Evolutionary conservation across 2,113 vertebrate genomes (phyloP), one percentile per base, ranked within the genome.

Genomic region (Phyllostomus discolor): DNA sequence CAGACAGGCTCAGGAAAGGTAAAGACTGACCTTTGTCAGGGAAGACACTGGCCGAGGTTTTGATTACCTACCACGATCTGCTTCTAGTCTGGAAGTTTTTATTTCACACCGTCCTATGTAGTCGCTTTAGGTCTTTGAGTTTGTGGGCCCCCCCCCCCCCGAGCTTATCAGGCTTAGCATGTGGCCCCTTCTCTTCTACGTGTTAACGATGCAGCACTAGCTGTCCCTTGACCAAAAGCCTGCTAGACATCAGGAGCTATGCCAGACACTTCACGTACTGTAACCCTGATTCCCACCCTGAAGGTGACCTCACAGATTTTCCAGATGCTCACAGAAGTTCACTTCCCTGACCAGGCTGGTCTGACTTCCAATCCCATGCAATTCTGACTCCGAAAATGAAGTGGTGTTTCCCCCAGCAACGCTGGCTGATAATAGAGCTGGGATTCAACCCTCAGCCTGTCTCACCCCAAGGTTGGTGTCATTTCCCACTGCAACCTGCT

Each of bases 201-300:
- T 64, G 31, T 26, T 12, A 87, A 28, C 4, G 24, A 69, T 31
- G 22, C 5, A 5, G 28, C 24, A 17, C 17, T 3, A 31, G 2
- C 8, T 59, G 38, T 24, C 31, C 19, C 38, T 91, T 52, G 15
- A 17, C 4, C 35, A 26, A 50, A 52, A 3, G 43, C 16, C 46
- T 26, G 5, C 22, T 67, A 0, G 19, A 31, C 10, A 2, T 38
- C 19, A 92, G 38, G 15, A 33, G 15, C n/a, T 20, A 11, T 0
- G 12, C 7, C 14, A 11, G 31, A 3, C 8, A 62, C 12, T 35
- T 5, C 54, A 3, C 2, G 5, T 3, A 7, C 22, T n/a, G 9
- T 31, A 83, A 31, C 33, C 38, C 64, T 2, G 10, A 7, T 26
- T 48, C 41, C 15, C 16, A 67, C 20, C 17, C n/a, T 35, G 7